Conservation (phyloP, 1,140 invertebrate species). For the Dreissena polymorpha region DNA sequence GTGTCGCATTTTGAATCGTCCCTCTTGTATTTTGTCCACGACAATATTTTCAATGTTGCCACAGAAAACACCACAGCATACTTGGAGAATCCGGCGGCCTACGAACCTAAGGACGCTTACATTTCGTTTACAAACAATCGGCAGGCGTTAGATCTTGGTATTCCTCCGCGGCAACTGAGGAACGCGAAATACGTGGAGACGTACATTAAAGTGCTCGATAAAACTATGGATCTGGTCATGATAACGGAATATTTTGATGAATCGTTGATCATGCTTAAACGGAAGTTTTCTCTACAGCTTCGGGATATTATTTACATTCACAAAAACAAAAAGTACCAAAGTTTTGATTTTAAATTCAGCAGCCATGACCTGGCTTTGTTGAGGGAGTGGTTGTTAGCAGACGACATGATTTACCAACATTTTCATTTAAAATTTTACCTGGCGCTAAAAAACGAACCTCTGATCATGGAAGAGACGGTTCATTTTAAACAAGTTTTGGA, state of each 20-base stretch:
- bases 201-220: constrained; percentile 68
- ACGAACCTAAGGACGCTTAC: constrained; percentile 46
- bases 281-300: constrained; percentile 80
- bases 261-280: constrained; percentile 80
- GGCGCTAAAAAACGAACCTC: constrained; percentile 28
- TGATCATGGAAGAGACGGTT: constrained; percentile 54
- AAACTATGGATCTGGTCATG: constrained; percentile 81
- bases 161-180: constrained; percentile 24
- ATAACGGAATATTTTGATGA: constrained; percentile 82
- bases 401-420: constrained; percentile 60
- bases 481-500: constrained; percentile 51
- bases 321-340: constrained; percentile 38
- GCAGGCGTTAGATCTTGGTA: constrained; percentile 59
- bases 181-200: constrained; percentile 21
- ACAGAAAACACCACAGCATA: constrained; percentile 51
- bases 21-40: constrained; percentile 58
- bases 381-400: constrained; percentile 50
- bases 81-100: constrained; percentile 47
- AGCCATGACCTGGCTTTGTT: constrained; percentile 26
- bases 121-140: constrained; percentile 59
- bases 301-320: constrained; percentile 76
- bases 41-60: constrained; percentile 32
- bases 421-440: constrained; percentile 55
- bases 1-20: constrained; percentile 62
- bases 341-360: constrained; percentile 22